These are phyloP conservation scores for Corvus moneduloides DNA, from an alignment of 2,113 vertebrate genomes.

Conservation along the genomic window DNA sequence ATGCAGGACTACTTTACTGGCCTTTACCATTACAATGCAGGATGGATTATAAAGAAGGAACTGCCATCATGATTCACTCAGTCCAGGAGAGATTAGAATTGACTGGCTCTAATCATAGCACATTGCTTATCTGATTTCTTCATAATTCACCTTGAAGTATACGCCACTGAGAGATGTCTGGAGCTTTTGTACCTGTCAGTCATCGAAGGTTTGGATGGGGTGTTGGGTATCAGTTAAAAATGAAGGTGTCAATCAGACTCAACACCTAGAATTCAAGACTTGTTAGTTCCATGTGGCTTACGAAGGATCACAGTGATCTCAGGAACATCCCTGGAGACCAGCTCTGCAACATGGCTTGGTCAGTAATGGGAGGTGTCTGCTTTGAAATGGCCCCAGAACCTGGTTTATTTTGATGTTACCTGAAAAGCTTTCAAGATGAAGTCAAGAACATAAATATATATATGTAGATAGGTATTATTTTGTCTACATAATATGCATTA, in stretches of 20 bases:
- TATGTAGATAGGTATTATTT: not conserved
- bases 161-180: not conserved
- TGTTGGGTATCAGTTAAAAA: constrained; percentile 76
- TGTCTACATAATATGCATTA: not conserved
- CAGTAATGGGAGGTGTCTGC: not conserved
- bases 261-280: constrained; percentile 78
- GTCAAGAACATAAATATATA: not conserved
- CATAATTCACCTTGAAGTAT: not conserved
- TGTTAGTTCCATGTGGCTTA: constrained; percentile 80
- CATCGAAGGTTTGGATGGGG: constrained; percentile 63
- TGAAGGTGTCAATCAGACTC: constrained; percentile 72
- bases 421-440: not conserved
- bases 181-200: constrained; percentile 70
- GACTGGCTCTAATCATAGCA: not conserved
- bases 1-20: not conserved
- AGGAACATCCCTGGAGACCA: constrained; percentile 80
- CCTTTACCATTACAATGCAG: not conserved
- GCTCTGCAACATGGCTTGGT: constrained; percentile 56
- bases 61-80: not conserved
- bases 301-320: constrained; percentile 70
- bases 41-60: not conserved
- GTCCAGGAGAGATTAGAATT: not conserved
- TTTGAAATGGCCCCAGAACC: not conserved
- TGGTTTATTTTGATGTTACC: not conserved
- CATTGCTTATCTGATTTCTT: not conserved